Evolutionary conservation across 2,113 vertebrate genomes (phyloP).

Genomic region (Anser cygnoides): DNA sequence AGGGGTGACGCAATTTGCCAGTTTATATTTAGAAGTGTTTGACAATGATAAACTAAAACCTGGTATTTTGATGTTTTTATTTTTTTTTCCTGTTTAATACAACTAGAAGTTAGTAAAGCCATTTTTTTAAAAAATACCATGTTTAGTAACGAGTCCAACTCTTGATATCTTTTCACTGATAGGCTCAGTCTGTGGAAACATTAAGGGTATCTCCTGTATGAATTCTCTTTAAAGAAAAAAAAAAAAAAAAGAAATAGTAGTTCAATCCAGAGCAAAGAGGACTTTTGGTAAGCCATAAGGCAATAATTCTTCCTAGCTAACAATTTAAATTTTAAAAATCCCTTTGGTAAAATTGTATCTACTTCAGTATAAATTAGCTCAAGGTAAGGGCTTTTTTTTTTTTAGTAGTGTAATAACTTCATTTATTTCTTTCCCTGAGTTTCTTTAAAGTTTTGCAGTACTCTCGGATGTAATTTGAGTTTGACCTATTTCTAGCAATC

Average conservation of each 20-base stretch:
- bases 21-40: background rate
- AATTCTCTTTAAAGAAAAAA: background rate
- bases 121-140: background rate
- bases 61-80: background rate
- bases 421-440: background rate
- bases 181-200: background rate
- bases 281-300: background rate
- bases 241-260: background rate
- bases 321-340: background rate
- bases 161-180: background rate
- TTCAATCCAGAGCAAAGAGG: background rate
- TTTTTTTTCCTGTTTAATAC: background rate
- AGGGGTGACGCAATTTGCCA: background rate
- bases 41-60: background rate
- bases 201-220: background rate
- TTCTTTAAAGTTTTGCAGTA: background rate
- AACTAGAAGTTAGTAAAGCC: background rate
- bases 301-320: background rate
- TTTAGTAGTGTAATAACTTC: background rate
- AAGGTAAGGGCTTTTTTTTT: background rate
- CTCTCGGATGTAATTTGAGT: background rate
- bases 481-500: constrained; percentile 25
- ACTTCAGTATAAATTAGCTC: background rate
- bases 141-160: background rate
- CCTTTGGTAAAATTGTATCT: background rate